Conservation (phyloP, 2,797 vertebrate species). For the Poecilia wingei region DNA sequence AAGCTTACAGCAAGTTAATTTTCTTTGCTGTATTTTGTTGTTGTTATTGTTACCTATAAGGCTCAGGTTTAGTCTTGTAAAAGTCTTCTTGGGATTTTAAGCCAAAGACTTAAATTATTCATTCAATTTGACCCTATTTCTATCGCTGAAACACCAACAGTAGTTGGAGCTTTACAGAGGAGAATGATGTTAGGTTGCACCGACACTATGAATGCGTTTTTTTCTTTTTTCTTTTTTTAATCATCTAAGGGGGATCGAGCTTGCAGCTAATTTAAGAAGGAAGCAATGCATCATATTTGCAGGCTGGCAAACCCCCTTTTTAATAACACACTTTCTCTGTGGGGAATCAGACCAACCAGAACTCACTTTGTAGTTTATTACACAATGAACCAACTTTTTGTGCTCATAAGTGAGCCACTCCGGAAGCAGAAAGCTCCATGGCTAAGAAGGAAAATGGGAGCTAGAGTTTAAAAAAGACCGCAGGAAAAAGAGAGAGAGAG, state of each 20-base stretch:
- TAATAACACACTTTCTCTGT: constrained; percentile 37
- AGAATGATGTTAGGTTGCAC: constrained; percentile 63
- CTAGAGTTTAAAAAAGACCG: constrained; percentile 49
- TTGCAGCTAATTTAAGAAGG: constrained; percentile 52
- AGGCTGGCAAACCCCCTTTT: constrained; percentile 35
- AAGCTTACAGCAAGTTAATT: background rate
- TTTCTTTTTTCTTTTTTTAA: constrained; percentile 29
- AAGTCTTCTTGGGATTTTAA: constrained; percentile 58
- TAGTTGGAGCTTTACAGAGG: constrained; percentile 56
- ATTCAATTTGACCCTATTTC: constrained; percentile 77
- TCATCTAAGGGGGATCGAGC: constrained; percentile 33
- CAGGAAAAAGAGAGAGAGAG: constrained; percentile 29
- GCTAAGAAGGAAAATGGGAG: constrained; percentile 60
- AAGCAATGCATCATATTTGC: constrained; percentile 54
- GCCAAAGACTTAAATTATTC: constrained; percentile 66
- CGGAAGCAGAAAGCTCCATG: constrained; percentile 63
- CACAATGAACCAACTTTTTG: constrained; percentile 43
- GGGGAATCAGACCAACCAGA: constrained; percentile 33
- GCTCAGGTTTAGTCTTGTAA: constrained; percentile 49
- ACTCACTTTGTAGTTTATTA: constrained; percentile 48
- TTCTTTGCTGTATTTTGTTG: background rate
- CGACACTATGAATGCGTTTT: constrained; percentile 38
- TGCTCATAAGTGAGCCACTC: constrained; percentile 61
- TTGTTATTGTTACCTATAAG: background rate
- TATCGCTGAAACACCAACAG: constrained; percentile 69